phyloP scores from a whole-genome alignment of 2,797 vertebrate species.

The Danio kyathit region DNA sequence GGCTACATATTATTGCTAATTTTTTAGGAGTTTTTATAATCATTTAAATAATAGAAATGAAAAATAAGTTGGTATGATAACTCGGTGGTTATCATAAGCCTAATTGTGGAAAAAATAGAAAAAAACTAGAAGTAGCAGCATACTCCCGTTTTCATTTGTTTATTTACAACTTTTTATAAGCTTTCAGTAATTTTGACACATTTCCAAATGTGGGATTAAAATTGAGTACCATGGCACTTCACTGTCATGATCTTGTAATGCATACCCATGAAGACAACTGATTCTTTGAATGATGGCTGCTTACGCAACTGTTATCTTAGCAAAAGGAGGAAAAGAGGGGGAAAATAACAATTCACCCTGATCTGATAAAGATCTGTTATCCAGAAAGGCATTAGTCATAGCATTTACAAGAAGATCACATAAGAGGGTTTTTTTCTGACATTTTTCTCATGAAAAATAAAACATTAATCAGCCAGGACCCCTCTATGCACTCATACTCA shows the following conservation, averaged over 20 bases:
- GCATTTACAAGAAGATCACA: slow-evolving; percentile 41
- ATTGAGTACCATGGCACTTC: slow-evolving; percentile 8
- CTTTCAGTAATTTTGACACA: too few species aligned
- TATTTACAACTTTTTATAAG: too few species aligned
- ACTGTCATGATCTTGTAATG: slow-evolving; percentile 47
- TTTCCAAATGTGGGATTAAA: neutral
- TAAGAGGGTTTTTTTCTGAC: slow-evolving; percentile 27
- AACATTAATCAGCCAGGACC: too few species aligned
- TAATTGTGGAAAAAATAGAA: too few species aligned
- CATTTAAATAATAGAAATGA: neutral
- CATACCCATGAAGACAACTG: slow-evolving; percentile 36
- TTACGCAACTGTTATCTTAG: slow-evolving; percentile 52
- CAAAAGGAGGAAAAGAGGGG: slow-evolving; percentile 35
- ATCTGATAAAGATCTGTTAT: slow-evolving; percentile 57
- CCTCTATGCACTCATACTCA: neutral
- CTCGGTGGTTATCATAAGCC: too few species aligned
- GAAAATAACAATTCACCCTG: slow-evolving; percentile 42
- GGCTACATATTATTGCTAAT: neutral
- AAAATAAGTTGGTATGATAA: too few species aligned
- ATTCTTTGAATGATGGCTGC: slow-evolving; percentile 43
- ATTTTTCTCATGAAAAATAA: slow-evolving; percentile 35
- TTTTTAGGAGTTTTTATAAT: neutral
- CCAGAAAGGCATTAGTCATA: slow-evolving; percentile 46
- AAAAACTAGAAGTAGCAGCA: too few species aligned
- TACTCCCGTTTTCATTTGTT: too few species aligned